Evolutionary conservation across 92 coral and sea anemone species (phyloP).

Genomic region (Metridium senile): DNA sequence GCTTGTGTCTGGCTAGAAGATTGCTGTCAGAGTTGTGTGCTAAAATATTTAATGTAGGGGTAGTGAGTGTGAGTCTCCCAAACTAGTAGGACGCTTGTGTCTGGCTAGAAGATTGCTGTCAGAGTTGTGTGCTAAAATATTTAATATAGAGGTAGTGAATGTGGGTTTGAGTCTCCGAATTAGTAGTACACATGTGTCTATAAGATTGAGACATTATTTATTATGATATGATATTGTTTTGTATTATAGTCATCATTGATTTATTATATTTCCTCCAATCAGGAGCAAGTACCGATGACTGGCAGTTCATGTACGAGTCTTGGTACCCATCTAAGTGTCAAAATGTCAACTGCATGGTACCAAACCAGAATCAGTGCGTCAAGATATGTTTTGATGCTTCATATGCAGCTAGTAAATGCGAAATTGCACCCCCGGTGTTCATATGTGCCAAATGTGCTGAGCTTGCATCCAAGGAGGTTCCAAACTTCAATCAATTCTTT

Average conservation of each 20-base stretch:
- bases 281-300: conserved; percentile 91
- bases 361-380: conserved; percentile 61
- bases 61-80: no score
- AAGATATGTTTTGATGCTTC: conserved; percentile 91
- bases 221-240: no score
- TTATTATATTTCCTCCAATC: not conserved
- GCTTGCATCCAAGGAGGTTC: conserved; percentile 51
- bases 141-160: no score
- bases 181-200: no score
- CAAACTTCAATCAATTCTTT: conserved; percentile 53
- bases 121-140: no score
- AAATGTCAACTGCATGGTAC: conserved; percentile 74
- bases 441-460: conserved; percentile 82
- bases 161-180: no score
- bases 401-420: conserved; percentile 84
- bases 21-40: no score
- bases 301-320: conserved; percentile 97
- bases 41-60: no score
- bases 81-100: no score
- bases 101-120: no score
- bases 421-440: conserved; percentile 84
- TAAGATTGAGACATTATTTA: no score
- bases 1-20: no score
- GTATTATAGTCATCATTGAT: not conserved
- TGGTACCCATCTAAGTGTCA: conserved; percentile 91